phyloP scores from a whole-genome alignment of 2,888 invertebrate genomes.

The Bhutanitis thaidina region DNA sequence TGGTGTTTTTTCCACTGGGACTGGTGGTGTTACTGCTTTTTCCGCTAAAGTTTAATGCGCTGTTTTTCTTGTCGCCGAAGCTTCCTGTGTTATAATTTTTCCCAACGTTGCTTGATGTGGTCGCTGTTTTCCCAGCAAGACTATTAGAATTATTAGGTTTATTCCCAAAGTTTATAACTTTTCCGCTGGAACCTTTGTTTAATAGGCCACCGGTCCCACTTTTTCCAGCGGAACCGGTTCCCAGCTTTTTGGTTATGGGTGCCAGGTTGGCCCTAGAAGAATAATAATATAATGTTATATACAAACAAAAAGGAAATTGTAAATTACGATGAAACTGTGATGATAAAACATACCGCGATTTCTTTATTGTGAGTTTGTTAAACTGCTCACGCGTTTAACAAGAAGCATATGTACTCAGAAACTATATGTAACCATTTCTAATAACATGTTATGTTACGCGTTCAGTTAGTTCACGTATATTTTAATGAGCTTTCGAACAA shows the following conservation, averaged over 20 bases:
- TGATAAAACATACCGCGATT: neutral
- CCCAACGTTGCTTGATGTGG: neutral
- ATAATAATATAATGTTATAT: neutral
- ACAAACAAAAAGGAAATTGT: too few relatives aligned
- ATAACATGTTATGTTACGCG: neutral
- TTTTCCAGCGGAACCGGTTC: slow-evolving; percentile 44
- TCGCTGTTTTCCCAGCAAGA: slow-evolving; percentile 17
- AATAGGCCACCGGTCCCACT: slow-evolving; percentile 40
- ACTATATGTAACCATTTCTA: neutral
- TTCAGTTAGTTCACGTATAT: neutral
- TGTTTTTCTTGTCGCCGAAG: slow-evolving; percentile 25
- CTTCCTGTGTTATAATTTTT: slow-evolving; percentile 4
- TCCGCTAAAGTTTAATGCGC: slow-evolving; percentile 7
- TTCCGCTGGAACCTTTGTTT: slow-evolving; percentile 27
- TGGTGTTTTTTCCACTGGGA: slow-evolving; percentile 7
- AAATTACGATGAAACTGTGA: too few relatives aligned
- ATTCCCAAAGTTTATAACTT: slow-evolving; percentile 14
- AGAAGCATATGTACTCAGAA: slow-evolving; percentile 8
- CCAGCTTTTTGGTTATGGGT: slow-evolving; percentile 46
- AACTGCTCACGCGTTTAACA: slow-evolving; percentile 1
- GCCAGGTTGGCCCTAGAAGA: slow-evolving; percentile 38
- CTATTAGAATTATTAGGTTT: slow-evolving; percentile 22
- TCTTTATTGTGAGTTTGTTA: neutral
- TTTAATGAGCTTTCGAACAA: slow-evolving; percentile 5
- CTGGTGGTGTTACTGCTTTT: slow-evolving; percentile 13